phyloP scores from a whole-genome alignment of 2,797 vertebrate genomes.

The Dendrocincla tyrannina region DNA sequence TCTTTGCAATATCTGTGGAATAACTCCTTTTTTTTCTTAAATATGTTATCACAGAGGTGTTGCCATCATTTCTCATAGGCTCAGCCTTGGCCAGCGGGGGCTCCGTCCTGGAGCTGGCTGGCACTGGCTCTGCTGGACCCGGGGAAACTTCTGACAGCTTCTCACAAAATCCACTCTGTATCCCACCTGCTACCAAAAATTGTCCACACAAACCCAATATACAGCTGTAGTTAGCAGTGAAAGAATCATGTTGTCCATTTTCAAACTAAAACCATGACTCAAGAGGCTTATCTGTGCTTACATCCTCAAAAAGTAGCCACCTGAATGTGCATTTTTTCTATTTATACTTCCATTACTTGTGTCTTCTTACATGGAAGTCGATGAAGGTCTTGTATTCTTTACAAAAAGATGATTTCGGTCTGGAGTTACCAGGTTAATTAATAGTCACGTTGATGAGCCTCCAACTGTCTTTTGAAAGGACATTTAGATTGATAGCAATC shows the following conservation, averaged over 20 bases:
- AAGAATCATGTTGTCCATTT: neutral
- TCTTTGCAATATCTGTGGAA: too few relatives aligned
- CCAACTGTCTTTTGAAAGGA: neutral
- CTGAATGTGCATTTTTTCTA: neutral
- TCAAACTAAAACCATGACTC: neutral
- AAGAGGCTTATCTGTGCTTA: neutral
- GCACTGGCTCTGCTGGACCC: neutral
- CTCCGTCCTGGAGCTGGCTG: neutral
- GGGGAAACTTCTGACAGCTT: neutral
- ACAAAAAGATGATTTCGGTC: neutral
- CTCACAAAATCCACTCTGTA: neutral
- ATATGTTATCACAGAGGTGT: neutral
- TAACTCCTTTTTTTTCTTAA: neutral
- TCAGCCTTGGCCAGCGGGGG: neutral
- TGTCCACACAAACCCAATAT: neutral
- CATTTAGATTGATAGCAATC: neutral
- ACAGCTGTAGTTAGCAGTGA: neutral
- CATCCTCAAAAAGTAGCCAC: fast-evolving
- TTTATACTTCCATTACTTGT: neutral
- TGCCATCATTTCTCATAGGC: neutral
- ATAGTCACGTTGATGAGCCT: neutral
- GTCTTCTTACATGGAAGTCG: neutral
- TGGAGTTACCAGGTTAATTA: neutral
- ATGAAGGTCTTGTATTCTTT: neutral
- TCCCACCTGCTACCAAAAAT: neutral